phyloP scores from a whole-genome alignment of 2,113 vertebrate species.

The Cyanoramphus novaezelandiae region DNA sequence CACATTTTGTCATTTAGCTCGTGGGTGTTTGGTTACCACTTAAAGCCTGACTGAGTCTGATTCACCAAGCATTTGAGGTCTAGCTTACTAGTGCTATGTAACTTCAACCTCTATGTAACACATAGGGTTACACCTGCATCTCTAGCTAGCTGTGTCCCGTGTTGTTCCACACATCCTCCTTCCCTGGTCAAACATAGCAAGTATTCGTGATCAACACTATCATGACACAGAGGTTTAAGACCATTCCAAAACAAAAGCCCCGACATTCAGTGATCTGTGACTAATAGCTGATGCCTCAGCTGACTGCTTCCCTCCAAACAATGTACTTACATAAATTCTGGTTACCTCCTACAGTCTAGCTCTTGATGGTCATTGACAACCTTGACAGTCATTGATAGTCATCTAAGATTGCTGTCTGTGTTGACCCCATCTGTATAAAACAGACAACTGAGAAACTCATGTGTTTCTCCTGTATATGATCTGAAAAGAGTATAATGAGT shows the following conservation, averaged over 20 bases:
- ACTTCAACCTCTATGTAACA: neutral
- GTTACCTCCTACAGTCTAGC: neutral
- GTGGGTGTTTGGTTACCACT: neutral
- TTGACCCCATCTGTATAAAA: neutral
- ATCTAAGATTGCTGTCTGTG: neutral
- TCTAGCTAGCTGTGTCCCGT: neutral
- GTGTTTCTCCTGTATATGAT: neutral
- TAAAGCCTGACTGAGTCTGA: neutral
- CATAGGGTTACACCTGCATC: neutral
- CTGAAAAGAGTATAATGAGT: neutral
- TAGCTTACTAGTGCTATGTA: neutral
- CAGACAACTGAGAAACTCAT: neutral
- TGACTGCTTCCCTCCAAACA: neutral
- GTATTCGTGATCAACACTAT: neutral
- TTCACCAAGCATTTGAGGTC: neutral
- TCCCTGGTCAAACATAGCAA: neutral
- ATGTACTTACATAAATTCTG: neutral
- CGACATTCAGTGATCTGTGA: neutral
- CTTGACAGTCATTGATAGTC: neutral
- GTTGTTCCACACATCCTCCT: neutral
- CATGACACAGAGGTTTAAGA: neutral
- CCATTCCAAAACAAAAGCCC: neutral
- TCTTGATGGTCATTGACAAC: neutral
- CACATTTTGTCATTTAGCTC: neutral
- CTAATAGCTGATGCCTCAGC: neutral